Evolutionary conservation across 2,113 vertebrate genomes (phyloP).

Genomic region (Cricetomys ansorgei): DNA sequence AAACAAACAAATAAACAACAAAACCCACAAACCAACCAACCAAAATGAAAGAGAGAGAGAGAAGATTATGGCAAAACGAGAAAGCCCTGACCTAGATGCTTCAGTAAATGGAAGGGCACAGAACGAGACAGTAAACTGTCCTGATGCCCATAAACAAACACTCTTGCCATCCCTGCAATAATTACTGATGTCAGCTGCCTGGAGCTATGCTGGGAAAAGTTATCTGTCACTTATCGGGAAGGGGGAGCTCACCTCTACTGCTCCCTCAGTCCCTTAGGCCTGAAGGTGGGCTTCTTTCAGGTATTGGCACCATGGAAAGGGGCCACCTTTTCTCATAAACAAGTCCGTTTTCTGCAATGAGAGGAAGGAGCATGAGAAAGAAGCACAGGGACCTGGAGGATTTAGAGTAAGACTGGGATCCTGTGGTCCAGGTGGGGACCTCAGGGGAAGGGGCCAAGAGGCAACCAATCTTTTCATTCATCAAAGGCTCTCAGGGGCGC

Average conservation of each 20-base stretch:
- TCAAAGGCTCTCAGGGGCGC: background rate
- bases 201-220: background rate
- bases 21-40: background rate
- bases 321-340: background rate
- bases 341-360: background rate
- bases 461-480: background rate
- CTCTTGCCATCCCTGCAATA: background rate
- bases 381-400: background rate
- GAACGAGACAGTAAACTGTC: background rate
- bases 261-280: background rate
- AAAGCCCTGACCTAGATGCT: background rate
- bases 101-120: background rate
- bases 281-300: background rate
- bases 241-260: background rate
- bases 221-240: accelerated
- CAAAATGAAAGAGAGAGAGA: background rate
- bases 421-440: background rate
- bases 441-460: background rate
- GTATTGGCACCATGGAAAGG: background rate
- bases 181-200: background rate
- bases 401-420: background rate
- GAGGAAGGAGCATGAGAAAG: background rate
- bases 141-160: background rate
- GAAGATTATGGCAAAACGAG: background rate
- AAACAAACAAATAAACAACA: background rate